A percentile compares a stretch with the other conserved stretches of the same genome.
phyloP scores from a whole-genome alignment of 2,888 invertebrate species.

The Lomographa bimaculata region DNA sequence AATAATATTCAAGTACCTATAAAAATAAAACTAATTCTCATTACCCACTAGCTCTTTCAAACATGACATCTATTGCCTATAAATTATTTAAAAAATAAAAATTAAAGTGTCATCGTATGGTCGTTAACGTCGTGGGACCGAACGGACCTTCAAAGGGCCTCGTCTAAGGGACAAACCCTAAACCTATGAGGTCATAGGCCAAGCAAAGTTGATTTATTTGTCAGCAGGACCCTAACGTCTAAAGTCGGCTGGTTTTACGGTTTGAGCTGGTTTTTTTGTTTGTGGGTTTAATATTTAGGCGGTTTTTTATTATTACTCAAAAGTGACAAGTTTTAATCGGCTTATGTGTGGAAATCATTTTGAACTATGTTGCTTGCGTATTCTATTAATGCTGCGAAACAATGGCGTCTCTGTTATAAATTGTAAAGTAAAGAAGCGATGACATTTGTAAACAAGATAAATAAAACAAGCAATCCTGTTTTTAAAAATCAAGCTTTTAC shows the following conservation, averaged over 20 bases:
- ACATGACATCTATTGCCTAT: slow-evolving; percentile 31
- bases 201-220: slow-evolving; percentile 67
- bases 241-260: slow-evolving; percentile 19
- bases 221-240: slow-evolving; percentile 26
- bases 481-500: too few species aligned
- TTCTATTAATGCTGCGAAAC: too few species aligned
- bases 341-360: too few species aligned
- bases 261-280: slow-evolving; percentile 9
- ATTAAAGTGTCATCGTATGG: slow-evolving; percentile 53
- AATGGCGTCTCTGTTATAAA: too few species aligned
- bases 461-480: too few species aligned
- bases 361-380: too few species aligned
- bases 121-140: slow-evolving; percentile 54
- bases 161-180: slow-evolving; percentile 40
- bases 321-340: too few species aligned
- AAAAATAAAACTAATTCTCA: neutral
- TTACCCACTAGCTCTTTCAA: slow-evolving; percentile 20
- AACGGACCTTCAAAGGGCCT: slow-evolving; percentile 13
- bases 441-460: too few species aligned
- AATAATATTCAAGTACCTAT: neutral
- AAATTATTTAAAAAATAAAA: slow-evolving; percentile 42
- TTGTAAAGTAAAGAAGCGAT: too few species aligned
- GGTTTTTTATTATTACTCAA: slow-evolving; percentile 2
- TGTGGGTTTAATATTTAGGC: slow-evolving; percentile 3
- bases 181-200: slow-evolving; percentile 59